Evolutionary conservation across 1,140 invertebrate genomes (phyloP).

Genomic region (Macrocentrus cingulum): DNA sequence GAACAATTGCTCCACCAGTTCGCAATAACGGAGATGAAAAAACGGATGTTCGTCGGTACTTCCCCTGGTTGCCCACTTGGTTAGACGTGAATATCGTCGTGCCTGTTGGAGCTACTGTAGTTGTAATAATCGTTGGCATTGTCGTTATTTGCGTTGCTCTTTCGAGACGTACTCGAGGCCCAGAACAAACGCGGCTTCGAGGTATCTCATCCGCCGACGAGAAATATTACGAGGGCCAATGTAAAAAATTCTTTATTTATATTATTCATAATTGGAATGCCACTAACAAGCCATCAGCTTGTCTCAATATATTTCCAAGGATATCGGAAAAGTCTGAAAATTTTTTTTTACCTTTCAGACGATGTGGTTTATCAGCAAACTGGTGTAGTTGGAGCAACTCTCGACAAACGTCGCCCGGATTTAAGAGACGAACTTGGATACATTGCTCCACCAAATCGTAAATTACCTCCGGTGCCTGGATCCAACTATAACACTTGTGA

Average conservation of each 20-base stretch:
- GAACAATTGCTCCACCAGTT: slow-evolving; percentile 77
- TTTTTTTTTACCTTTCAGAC: slow-evolving; percentile 62
- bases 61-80: slow-evolving; percentile 83
- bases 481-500: slow-evolving; percentile 92
- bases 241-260: slow-evolving; percentile 48
- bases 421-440: slow-evolving; percentile 87
- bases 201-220: slow-evolving; percentile 65
- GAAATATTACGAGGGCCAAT: slow-evolving; percentile 61
- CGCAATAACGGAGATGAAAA: slow-evolving; percentile 64
- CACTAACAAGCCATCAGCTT: background rate
- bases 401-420: slow-evolving; percentile 82
- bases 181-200: slow-evolving; percentile 76
- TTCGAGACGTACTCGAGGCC: slow-evolving; percentile 72
- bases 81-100: slow-evolving; percentile 84
- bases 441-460: slow-evolving; percentile 88
- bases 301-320: background rate
- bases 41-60: slow-evolving; percentile 62
- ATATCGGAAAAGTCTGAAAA: background rate
- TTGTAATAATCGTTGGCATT: slow-evolving; percentile 85
- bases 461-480: slow-evolving; percentile 86
- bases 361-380: slow-evolving; percentile 87
- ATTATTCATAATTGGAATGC: background rate
- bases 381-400: slow-evolving; percentile 72
- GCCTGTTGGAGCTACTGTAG: slow-evolving; percentile 78
- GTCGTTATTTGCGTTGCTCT: slow-evolving; percentile 85